Conservation (phyloP, 37 sponge, comb jelly and placozoan species). For the Tethya wilhelma region DNA sequence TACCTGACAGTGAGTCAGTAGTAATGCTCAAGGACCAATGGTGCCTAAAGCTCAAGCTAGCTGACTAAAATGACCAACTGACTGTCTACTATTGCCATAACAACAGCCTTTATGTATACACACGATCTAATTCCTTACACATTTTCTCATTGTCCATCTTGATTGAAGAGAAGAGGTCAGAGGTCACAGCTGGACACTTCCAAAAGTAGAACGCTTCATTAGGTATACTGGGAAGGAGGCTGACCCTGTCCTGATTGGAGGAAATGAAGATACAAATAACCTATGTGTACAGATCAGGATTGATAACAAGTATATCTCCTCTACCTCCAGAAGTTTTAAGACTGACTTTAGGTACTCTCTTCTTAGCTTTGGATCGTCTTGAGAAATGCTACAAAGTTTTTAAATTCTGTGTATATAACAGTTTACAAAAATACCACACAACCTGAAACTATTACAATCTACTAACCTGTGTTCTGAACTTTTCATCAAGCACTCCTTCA, state of each 20-base stretch:
- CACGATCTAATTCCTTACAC: not conserved
- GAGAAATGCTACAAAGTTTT: not conserved
- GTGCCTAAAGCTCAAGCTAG: too few species aligned
- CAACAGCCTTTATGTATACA: too few species aligned
- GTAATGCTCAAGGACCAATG: too few species aligned
- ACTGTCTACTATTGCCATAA: too few species aligned
- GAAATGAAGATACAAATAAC: not conserved
- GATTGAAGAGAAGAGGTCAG: not conserved
- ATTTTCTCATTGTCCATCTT: not conserved
- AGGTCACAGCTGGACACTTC: conserved; percentile 15
- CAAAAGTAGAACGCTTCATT: conserved; percentile 54
- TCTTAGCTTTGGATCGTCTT: not conserved
- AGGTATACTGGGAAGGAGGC: conserved; percentile 32
- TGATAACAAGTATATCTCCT: too few species aligned
- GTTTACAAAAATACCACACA: not conserved
- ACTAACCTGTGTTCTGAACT: not conserved
- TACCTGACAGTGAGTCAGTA: too few species aligned
- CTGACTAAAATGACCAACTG: too few species aligned
- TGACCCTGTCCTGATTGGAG: conserved; percentile 40
- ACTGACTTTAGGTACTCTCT: conserved; percentile 28
- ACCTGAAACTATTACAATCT: not conserved
- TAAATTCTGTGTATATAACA: not conserved
- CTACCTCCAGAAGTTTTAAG: conserved; percentile 33
- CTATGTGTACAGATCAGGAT: too few species aligned
- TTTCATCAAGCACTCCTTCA: not conserved